Evolutionary conservation across 1,140 invertebrate species (phyloP).

Genomic region (Bradysia coprophila): DNA sequence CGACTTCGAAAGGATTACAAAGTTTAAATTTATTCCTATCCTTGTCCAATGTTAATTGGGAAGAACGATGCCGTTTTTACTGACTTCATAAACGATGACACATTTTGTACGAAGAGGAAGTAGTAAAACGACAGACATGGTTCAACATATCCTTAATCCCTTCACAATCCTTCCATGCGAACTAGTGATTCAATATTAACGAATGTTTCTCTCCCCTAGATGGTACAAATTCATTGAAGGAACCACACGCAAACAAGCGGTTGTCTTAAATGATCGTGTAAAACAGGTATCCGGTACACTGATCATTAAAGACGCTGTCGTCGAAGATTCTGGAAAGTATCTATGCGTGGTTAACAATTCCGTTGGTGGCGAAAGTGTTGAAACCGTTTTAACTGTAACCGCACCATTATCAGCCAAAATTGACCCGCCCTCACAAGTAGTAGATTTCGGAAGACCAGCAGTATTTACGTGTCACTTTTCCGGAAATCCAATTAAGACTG

Average conservation of each 20-base stretch:
- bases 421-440: slow-evolving; percentile 74
- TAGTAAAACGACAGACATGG: too few species aligned
- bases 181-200: too few species aligned
- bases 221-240: slow-evolving; percentile 89
- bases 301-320: slow-evolving; percentile 75
- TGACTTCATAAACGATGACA: too few species aligned
- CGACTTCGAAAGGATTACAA: too few species aligned
- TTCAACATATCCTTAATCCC: too few species aligned
- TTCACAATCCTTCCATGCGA: too few species aligned
- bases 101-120: too few species aligned
- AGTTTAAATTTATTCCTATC: too few species aligned
- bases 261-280: slow-evolving; percentile 66
- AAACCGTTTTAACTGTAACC: slow-evolving; percentile 81
- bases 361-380: slow-evolving; percentile 79
- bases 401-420: slow-evolving; percentile 73
- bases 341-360: slow-evolving; percentile 87
- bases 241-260: slow-evolving; percentile 61
- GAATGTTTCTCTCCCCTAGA: too few species aligned
- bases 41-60: too few species aligned
- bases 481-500: slow-evolving; percentile 74
- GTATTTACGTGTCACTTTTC: slow-evolving; percentile 77
- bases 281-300: slow-evolving; percentile 88
- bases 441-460: slow-evolving; percentile 81
- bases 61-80: too few species aligned
- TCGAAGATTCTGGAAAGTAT: slow-evolving; percentile 86